Percentiles rank a stretch among this genome's conserved stretches.
Conservation (phyloP, 2,113 vertebrate species). For the Mobula birostris region DNA sequence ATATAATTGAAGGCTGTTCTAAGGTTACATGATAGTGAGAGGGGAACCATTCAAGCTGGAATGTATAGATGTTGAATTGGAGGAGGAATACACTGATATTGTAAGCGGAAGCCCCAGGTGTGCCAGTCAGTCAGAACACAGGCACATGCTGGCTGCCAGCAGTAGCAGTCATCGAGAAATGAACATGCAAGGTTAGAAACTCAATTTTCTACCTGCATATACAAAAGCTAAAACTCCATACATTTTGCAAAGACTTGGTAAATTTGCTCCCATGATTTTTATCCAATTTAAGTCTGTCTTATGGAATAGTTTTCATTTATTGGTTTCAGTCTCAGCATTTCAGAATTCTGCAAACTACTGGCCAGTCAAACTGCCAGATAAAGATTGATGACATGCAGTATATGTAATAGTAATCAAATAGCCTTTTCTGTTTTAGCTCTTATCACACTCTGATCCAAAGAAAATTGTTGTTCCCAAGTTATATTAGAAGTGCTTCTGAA, state of each 20-base stretch:
- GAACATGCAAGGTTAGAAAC: neutral
- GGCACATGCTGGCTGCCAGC: neutral
- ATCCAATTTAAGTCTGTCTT: neutral
- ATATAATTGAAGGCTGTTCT: neutral
- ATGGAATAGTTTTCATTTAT: neutral
- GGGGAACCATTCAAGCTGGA: neutral
- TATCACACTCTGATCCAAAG: neutral
- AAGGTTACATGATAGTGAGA: neutral
- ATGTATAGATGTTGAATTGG: neutral
- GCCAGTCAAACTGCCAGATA: neutral
- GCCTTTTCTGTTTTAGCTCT: neutral
- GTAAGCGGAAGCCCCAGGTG: neutral
- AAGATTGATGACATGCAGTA: neutral
- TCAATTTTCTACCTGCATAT: neutral
- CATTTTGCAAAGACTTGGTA: neutral
- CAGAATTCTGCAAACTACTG: neutral
- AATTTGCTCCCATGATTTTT: neutral
- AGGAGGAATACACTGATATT: neutral
- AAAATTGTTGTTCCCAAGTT: neutral
- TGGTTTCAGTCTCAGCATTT: neutral
- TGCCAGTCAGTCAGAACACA: neutral
- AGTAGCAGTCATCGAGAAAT: neutral
- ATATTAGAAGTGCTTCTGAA: neutral
- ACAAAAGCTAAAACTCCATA: neutral
- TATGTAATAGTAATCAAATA: neutral